phyloP scores from a whole-genome alignment of 2,888 invertebrate genomes.

The Spisula subtruncata region DNA sequence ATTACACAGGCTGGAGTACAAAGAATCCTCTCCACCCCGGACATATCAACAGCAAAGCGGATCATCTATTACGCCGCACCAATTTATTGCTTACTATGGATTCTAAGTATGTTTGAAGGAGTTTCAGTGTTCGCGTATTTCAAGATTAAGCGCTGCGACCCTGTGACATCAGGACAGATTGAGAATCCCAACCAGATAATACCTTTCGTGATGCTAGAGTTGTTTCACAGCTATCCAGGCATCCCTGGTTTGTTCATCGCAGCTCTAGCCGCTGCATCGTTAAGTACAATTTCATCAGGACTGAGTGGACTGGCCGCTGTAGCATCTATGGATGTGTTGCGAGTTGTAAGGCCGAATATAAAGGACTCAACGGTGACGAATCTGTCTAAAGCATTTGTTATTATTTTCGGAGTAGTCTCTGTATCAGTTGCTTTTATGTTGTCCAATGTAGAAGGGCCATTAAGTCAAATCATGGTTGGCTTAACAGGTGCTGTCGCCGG shows the following conservation, averaged over 20 bases:
- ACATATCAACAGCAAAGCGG: slow-evolving; percentile 43
- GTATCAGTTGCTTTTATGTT: slow-evolving; percentile 12
- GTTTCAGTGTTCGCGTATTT: slow-evolving; percentile 57
- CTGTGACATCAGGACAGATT: slow-evolving; percentile 39
- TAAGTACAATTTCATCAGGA: slow-evolving; percentile 48
- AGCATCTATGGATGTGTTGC: slow-evolving; percentile 23
- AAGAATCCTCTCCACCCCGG: slow-evolving; percentile 54
- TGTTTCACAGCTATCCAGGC: slow-evolving; percentile 36
- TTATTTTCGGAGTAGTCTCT: slow-evolving; percentile 28
- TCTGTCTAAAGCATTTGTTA: slow-evolving; percentile 34
- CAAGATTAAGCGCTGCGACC: slow-evolving; percentile 50
- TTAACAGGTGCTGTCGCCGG: slow-evolving; percentile 37
- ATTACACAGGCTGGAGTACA: slow-evolving; percentile 58
- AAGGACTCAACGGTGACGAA: slow-evolving; percentile 9
- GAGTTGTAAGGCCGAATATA: not conserved
- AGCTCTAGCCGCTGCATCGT: slow-evolving; percentile 43
- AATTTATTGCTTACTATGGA: slow-evolving; percentile 18
- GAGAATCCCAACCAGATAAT: slow-evolving; percentile 53
- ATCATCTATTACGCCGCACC: slow-evolving; percentile 44
- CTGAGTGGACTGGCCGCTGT: slow-evolving; percentile 39
- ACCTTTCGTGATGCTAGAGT: slow-evolving; percentile 46
- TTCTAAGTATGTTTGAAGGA: slow-evolving; percentile 38
- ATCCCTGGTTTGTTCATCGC: slow-evolving; percentile 51
- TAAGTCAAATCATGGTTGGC: slow-evolving; percentile 9
- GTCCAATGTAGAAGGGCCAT: slow-evolving; percentile 32